Conservation (phyloP, 2,113 vertebrate species). For the Hydropotes inermis region DNA sequence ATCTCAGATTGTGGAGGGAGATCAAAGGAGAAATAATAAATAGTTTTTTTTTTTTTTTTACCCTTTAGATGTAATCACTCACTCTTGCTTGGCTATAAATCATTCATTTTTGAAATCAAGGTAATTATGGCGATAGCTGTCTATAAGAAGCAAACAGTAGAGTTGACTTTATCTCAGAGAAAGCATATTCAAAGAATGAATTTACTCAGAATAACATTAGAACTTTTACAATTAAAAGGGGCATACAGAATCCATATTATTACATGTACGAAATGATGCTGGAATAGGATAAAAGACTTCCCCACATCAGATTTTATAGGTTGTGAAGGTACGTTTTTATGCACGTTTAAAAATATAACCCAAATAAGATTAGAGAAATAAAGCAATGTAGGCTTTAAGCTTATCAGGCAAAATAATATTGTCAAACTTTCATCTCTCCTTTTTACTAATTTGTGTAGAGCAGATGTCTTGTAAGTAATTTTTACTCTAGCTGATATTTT, state of each 20-base stretch:
- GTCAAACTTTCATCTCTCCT: background rate
- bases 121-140: slow-evolving; percentile 43
- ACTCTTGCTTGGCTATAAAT: slow-evolving; percentile 38
- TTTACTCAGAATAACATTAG: background rate
- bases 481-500: background rate
- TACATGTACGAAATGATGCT: background rate
- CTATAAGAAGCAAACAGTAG: background rate
- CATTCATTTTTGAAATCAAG: slow-evolving; percentile 53
- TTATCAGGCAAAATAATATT: background rate
- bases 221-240: background rate
- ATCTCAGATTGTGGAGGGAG: slow-evolving; percentile 25
- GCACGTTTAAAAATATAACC: background rate
- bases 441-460: background rate
- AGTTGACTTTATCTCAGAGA: background rate
- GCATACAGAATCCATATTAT: background rate
- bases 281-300: background rate
- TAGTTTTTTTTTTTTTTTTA: background rate
- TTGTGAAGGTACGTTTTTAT: background rate
- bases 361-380: background rate
- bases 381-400: background rate
- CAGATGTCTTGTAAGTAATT: background rate
- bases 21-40: slow-evolving; percentile 35
- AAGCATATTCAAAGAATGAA: background rate
- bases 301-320: background rate
- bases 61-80: slow-evolving; percentile 25